These are phyloP conservation scores for Electrona antarctica DNA, from an alignment of 2,113 vertebrate genomes.

Conservation along the genomic window DNA sequence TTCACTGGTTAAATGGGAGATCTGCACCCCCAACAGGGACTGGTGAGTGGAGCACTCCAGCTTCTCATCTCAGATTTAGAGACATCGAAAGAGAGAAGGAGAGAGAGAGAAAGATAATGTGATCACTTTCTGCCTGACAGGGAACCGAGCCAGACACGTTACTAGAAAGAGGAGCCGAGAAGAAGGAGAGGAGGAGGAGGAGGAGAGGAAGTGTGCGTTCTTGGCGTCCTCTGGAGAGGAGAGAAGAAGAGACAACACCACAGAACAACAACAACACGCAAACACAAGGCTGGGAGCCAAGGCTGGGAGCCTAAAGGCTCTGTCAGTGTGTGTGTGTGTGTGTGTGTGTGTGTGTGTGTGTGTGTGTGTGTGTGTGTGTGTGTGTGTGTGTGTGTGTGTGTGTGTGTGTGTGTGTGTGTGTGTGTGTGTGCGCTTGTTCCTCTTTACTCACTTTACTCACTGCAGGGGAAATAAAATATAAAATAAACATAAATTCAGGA, in stretches of 20 bases:
- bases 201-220: slow-evolving; percentile 47
- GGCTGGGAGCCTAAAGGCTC: neutral
- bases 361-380: too few species aligned
- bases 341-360: too few species aligned
- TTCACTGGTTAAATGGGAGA: too few species aligned
- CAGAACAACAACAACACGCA: slow-evolving; percentile 27
- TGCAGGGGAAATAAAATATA: too few species aligned
- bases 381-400: neutral
- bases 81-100: too few species aligned
- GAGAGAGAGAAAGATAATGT: neutral
- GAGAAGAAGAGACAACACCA: slow-evolving; percentile 35
- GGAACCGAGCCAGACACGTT: slow-evolving; percentile 48
- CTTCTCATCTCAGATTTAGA: too few species aligned
- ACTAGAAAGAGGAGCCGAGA: slow-evolving; percentile 24
- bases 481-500: too few species aligned
- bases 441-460: neutral
- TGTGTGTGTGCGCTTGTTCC: neutral
- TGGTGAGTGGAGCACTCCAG: too few species aligned
- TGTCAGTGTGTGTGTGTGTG: neutral
- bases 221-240: slow-evolving; percentile 37
- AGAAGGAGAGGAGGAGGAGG: slow-evolving; percentile 17
- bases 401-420: neutral
- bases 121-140: slow-evolving; percentile 48
- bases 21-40: too few species aligned
- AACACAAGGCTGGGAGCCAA: slow-evolving; percentile 3